Evolutionary conservation across 1,140 invertebrate species (phyloP).

Genomic region (Aphidius gifuensis): DNA sequence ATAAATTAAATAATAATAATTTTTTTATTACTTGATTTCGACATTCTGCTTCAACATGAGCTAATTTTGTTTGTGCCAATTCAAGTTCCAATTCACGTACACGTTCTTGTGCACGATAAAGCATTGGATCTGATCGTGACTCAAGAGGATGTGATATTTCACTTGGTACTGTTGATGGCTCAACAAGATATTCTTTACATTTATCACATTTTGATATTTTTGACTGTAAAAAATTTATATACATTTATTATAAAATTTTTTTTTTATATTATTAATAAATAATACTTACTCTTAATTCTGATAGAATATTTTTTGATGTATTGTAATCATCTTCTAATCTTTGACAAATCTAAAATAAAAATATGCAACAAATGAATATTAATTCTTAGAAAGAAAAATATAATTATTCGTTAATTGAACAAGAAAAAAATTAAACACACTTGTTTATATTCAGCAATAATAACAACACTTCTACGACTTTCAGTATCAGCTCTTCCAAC

Average conservation of each 20-base stretch:
- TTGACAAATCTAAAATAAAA: slow-evolving; percentile 71
- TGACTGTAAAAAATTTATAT: slow-evolving; percentile 41
- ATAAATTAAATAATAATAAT: slow-evolving; percentile 14
- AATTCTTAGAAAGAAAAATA: not conserved
- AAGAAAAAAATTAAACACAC: slow-evolving; percentile 39
- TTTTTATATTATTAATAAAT: not conserved
- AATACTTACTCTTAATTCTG: slow-evolving; percentile 59
- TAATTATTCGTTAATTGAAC: no score
- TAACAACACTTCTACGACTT: slow-evolving; percentile 66
- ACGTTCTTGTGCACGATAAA: slow-evolving; percentile 60
- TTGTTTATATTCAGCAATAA: slow-evolving; percentile 90
- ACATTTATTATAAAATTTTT: not conserved
- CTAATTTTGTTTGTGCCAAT: slow-evolving; percentile 92
- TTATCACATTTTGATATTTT: slow-evolving; percentile 60
- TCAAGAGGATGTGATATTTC: slow-evolving; percentile 40
- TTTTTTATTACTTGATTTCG: slow-evolving; percentile 76
- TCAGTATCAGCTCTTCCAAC: slow-evolving; percentile 73
- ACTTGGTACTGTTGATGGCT: slow-evolving; percentile 35
- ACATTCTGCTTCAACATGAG: slow-evolving; percentile 95
- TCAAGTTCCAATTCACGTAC: slow-evolving; percentile 92
- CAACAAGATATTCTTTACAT: slow-evolving; percentile 49
- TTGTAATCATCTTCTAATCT: slow-evolving; percentile 82
- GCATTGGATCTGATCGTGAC: slow-evolving; percentile 45
- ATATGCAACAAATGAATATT: not conserved
- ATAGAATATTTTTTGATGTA: slow-evolving; percentile 59